Evolutionary conservation across 2,888 invertebrate species (phyloP), one percentile per base, ranked within the genome.

Genomic region (Pycnomerus fuliginosus): DNA sequence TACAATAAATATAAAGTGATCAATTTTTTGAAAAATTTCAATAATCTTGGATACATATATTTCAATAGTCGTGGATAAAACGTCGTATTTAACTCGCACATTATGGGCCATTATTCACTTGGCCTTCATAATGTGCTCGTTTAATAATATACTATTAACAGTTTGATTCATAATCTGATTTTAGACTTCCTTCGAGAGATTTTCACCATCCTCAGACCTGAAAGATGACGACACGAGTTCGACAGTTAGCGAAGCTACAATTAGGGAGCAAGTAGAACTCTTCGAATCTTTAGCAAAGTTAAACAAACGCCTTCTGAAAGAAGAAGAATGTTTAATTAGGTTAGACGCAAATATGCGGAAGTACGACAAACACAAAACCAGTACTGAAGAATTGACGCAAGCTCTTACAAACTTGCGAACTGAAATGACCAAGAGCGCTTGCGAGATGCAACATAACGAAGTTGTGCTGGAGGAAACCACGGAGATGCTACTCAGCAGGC

Each of bases 201-300:
- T 71, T 41, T 70, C 71, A 10, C 70, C 71, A 16, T 69, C 70
- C 2, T 71, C 70, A 1, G 57, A 68, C 35, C 55, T 69, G 31
- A 70, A 70, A 51, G 66, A 67, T 41, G 72, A 69, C 44, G 68
- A 70, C 34, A 65, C 69, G 20, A 66, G 67, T 52, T 70, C 65
- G 50, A 73, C 63, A 71, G 77, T 58, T 1, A 78, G 80, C 30
- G 78, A 79, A 61, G 75, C 80, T 59, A 74, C 80, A 7, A 52
- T 77, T 16, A 70, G 71, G 52, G 80, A 81, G 64, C 83, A 85
- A 71, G 77, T 85, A n/a, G 82, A 84, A 58, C 74, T 87, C 53
- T 73, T 86, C 58, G 88, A 89, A 60, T 84, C 82, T 68, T 77
- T 89, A 32, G 79, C 84, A 14, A 80, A 83, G 36, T 74, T 88